These are phyloP conservation scores for Limonius californicus DNA, from an alignment of 1,140 invertebrate genomes.

Conservation along the genomic window DNA sequence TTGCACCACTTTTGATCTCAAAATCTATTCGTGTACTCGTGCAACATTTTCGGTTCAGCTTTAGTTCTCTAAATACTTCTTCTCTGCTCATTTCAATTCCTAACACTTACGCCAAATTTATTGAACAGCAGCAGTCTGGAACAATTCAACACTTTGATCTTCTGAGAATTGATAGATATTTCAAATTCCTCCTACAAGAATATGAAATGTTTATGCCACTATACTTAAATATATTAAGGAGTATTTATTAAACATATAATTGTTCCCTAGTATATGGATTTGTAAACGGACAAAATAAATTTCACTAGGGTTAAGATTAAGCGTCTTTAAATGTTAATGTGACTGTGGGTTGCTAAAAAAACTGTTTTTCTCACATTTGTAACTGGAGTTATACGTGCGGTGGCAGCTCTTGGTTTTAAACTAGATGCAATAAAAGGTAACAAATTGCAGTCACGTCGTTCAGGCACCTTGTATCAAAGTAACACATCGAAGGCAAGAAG, in stretches of 20 bases:
- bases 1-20: conserved; percentile 2
- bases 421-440: background rate
- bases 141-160: no score
- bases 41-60: background rate
- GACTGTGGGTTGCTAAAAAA: background rate
- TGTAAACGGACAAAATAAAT: background rate
- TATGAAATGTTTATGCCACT: no score
- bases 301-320: background rate
- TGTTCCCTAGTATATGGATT: background rate
- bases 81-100: background rate
- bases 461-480: background rate
- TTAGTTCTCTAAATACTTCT: background rate
- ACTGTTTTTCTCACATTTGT: background rate
- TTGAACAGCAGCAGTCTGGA: no score
- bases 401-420: background rate
- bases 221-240: background rate
- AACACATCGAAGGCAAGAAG: background rate
- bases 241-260: background rate
- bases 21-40: background rate
- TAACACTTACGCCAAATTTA: background rate
- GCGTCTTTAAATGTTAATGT: background rate
- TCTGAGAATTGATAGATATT: no score
- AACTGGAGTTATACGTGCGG: background rate
- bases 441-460: conserved; percentile 1
- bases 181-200: no score